Base-by-base conservation (phyloP, 2,113 vertebrate species). In the Agapornis roseicollis region DNA sequence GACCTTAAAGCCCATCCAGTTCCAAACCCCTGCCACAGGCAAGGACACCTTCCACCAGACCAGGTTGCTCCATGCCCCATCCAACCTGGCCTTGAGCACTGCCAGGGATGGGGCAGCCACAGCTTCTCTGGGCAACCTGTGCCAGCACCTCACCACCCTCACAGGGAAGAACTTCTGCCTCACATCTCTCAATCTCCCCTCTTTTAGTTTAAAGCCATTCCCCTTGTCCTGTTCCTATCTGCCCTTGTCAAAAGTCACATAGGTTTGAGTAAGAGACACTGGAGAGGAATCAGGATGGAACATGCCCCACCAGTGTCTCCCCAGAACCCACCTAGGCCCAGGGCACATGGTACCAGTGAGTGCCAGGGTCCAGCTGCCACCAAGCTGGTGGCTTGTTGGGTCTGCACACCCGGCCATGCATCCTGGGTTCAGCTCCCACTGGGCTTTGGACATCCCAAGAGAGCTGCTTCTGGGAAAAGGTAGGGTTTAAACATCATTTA, bases 231-330 rank as follows among this genome's bases (percentile, higher is more conserved):
- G 13, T 35, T 33, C 13, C 56, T 35, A 24, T 6, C 3, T 58
- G 9, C 9, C 13, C 22, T 58, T 58, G 33, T 14, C 56, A 24
- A 58, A 58, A 58, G 23, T 31, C 35, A 9, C 5, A 2, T 2
- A 9, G 1, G 5, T 47, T 22, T 61, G 39, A 44, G 44, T 1
- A 0, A 46, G 12, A 50, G 55, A 44, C 2, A 5, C 17, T 37
- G 64, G 19, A 4, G 7, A 52, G 27, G 46, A 78, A 55, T 24
- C 3, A 2, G 22, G 18, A 17, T 14, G 55, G 11, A 70, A 29
- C 5, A 3, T 17, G 14, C 6, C 39, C 47, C 66, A 63, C 15
- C 39, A 55, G 41, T 17, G 5, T 63, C 22, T n/a, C 47, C 28
- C 6, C 1, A 46, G 63, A 71, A 7, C 11, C 19, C 17, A 15